Conservation (phyloP, 2,113 vertebrate species). For the Australoheros scitulus region DNA sequence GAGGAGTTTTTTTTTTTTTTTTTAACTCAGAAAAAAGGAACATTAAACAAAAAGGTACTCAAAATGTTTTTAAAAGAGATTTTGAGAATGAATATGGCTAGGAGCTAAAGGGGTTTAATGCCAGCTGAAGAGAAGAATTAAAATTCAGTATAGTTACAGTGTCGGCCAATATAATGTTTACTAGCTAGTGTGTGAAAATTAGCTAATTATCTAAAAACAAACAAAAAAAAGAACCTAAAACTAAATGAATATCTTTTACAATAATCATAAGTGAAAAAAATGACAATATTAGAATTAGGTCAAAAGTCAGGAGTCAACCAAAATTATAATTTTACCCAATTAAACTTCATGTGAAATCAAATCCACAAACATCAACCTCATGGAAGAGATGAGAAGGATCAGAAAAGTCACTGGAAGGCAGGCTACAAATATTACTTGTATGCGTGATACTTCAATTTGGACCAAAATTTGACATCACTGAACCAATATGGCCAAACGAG, state of each 20-base stretch:
- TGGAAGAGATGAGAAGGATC: no score
- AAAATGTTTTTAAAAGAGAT: rapidly evolving
- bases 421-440: background rate
- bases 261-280: background rate
- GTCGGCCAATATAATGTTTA: background rate
- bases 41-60: rapidly evolving
- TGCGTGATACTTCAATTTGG: background rate
- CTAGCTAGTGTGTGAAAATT: background rate
- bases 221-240: background rate
- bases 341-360: background rate
- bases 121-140: background rate
- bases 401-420: background rate
- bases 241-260: background rate
- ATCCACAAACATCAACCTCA: background rate
- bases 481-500: rapidly evolving
- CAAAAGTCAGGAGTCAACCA: background rate
- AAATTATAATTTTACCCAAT: background rate
- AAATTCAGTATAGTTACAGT: no score
- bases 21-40: background rate
- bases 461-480: background rate
- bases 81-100: background rate
- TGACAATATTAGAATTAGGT: background rate
- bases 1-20: background rate
- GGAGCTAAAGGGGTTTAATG: background rate
- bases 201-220: no score